phyloP scores from a whole-genome alignment of 2,113 vertebrate species.

The Notiomystis cincta region DNA sequence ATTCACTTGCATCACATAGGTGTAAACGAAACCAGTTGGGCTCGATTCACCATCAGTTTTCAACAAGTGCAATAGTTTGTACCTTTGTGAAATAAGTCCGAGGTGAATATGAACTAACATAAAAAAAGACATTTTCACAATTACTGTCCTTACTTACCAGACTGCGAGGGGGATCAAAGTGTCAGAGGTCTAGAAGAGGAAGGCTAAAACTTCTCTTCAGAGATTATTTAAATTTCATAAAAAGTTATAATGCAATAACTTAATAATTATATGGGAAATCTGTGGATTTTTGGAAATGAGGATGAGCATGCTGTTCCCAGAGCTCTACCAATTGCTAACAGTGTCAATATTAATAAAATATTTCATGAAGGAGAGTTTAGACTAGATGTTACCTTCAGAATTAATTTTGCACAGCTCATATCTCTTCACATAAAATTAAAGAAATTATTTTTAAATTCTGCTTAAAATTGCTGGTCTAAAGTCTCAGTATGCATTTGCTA shows the following conservation, averaged over 20 bases:
- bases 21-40: background rate
- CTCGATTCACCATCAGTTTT: background rate
- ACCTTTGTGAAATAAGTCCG: background rate
- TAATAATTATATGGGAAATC: background rate
- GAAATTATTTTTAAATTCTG: background rate
- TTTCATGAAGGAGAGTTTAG: background rate
- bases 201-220: background rate
- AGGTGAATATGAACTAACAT: background rate
- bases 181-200: background rate
- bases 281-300: background rate
- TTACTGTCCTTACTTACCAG: background rate
- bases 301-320: background rate
- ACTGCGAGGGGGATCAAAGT: background rate
- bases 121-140: background rate
- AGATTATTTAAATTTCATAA: background rate
- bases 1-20: background rate
- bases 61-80: background rate
- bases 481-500: background rate
- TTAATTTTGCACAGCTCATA: background rate
- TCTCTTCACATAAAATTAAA: background rate
- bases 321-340: background rate
- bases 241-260: background rate
- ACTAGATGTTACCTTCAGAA: background rate
- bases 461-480: background rate
- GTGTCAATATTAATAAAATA: background rate